Evolutionary conservation across 2,888 invertebrate genomes (phyloP).

Genomic region (Smittia aterrima): DNA sequence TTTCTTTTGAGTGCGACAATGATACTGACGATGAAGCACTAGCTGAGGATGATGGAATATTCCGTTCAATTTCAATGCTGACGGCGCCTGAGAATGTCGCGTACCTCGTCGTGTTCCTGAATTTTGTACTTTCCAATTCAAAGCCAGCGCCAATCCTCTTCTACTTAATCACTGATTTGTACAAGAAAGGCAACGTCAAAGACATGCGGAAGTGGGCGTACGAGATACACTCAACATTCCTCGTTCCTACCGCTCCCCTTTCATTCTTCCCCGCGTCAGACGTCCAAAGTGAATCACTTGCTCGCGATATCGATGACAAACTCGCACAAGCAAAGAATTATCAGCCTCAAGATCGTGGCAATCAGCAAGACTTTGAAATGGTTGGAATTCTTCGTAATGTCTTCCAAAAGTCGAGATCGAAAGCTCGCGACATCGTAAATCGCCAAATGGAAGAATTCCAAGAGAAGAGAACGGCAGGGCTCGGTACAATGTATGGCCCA

Average conservation of each 20-base stretch:
- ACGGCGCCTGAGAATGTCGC: constrained; percentile 74
- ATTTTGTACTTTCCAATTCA: constrained; percentile 81
- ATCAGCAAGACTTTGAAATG: constrained; percentile 76
- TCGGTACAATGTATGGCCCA: constrained; percentile 87
- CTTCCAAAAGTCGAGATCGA: constrained; percentile 83
- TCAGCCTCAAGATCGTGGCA: constrained; percentile 23
- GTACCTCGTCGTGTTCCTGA: constrained; percentile 91
- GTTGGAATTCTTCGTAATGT: constrained; percentile 85
- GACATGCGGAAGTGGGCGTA: constrained; percentile 98
- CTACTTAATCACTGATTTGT: constrained; percentile 88
- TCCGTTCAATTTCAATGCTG: constrained; percentile 77
- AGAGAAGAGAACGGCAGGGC: constrained; percentile 83
- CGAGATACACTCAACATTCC: constrained; percentile 95
- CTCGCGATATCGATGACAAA: constrained; percentile 85
- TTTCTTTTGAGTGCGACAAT: constrained; percentile 95
- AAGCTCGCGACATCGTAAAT: constrained; percentile 54
- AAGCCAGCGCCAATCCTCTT: constrained; percentile 68
- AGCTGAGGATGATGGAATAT: constrained; percentile 79
- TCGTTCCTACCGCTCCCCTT: constrained; percentile 73
- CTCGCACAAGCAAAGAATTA: constrained; percentile 51
- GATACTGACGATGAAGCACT: constrained; percentile 82
- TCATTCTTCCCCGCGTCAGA: constrained; percentile 31
- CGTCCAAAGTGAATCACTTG: constrained; percentile 65
- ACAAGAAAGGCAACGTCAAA: constrained; percentile 78
- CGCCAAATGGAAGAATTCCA: constrained; percentile 59